A percentile compares a stretch with the other conserved stretches of the same genome.
Conservation (phyloP, 2,113 vertebrate genomes). For the Sceloporus tristichus region DNA sequence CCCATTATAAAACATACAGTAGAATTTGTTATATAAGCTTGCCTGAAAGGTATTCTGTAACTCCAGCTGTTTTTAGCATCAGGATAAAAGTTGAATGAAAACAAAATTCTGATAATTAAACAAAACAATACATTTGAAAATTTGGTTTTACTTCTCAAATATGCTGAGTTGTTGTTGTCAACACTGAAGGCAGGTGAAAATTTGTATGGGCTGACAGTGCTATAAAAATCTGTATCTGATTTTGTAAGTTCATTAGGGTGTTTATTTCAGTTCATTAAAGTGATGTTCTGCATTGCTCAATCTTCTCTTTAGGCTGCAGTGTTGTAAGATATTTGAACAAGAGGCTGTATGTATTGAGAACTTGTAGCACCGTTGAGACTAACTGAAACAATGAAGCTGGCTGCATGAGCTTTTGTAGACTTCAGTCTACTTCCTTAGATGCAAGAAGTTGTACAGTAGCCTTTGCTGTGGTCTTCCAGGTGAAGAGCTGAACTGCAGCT, state of each 20-base stretch:
- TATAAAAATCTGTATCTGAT: too few relatives aligned
- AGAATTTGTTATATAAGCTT: background rate
- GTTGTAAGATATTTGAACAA: background rate
- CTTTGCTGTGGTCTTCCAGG: background rate
- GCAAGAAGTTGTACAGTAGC: background rate
- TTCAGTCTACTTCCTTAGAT: too few relatives aligned
- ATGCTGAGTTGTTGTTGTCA: conserved; percentile 46
- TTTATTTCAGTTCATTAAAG: background rate
- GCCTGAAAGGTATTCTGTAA: conserved; percentile 8
- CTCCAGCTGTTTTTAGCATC: conserved; percentile 26
- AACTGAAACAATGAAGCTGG: too few relatives aligned
- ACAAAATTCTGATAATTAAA: conserved; percentile 35
- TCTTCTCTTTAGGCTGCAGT: too few relatives aligned
- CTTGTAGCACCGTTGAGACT: too few relatives aligned
- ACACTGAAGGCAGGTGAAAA: background rate
- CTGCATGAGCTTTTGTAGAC: too few relatives aligned
- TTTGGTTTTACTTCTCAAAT: conserved; percentile 47
- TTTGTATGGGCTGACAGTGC: background rate
- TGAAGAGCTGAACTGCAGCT: background rate
- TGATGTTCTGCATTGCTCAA: background rate
- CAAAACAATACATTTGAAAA: conserved; percentile 18
- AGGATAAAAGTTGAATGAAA: background rate
- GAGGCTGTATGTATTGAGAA: background rate
- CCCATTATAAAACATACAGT: background rate
- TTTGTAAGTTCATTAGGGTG: background rate